A percentile compares a stretch with the other conserved stretches of the same genome.
Conservation (phyloP, 1,140 invertebrate genomes). For the Pachypsylla venusta region DNA sequence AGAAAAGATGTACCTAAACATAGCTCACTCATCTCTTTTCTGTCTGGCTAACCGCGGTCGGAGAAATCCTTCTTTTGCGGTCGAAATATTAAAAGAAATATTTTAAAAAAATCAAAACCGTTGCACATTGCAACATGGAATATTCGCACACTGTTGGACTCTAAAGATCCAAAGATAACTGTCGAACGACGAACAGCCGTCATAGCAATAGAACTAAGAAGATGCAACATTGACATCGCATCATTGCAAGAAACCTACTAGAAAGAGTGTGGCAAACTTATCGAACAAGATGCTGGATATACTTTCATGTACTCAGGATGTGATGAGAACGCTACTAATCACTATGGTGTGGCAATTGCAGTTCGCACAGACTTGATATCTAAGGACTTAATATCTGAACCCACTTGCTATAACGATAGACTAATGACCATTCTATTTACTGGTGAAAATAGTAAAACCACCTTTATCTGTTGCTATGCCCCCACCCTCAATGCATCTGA, state of each 20-base stretch:
- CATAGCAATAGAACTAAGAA: background rate
- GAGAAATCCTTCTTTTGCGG: background rate
- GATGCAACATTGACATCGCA: background rate
- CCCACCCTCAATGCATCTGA: background rate
- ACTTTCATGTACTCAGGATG: background rate
- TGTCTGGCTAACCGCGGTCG: background rate
- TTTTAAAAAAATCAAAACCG: too few relatives aligned
- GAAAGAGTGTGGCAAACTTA: background rate
- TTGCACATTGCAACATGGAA: background rate
- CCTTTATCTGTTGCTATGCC: background rate
- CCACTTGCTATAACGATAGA: background rate
- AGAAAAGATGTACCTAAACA: background rate
- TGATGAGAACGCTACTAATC: background rate
- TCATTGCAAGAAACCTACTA: background rate
- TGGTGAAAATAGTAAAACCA: background rate
- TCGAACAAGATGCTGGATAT: background rate
- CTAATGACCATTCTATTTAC: background rate
- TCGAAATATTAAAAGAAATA: background rate
- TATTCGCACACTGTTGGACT: background rate
- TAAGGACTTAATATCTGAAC: background rate
- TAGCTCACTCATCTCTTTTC: background rate
- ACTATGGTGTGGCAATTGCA: background rate
- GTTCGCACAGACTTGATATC: background rate
- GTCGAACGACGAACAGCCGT: background rate
- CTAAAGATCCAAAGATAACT: background rate